Percentiles rank a stretch among this genome's conserved stretches.
These are phyloP conservation scores for Orthosia gracilis DNA, from an alignment of 2,888 invertebrate genomes.

Conservation along the genomic window DNA sequence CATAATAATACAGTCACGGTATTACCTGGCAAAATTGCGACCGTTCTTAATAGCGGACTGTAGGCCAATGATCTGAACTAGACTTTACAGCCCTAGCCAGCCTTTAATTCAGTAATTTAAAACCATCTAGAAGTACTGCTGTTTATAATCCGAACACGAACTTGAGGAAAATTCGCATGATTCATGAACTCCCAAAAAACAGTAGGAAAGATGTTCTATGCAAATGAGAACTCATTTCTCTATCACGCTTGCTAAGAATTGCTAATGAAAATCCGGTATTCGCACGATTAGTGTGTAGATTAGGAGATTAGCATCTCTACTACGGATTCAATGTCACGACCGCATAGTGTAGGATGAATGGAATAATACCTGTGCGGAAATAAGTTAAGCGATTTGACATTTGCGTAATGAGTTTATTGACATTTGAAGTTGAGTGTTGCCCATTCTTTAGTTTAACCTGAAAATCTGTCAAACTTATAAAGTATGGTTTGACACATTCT, in stretches of 20 bases:
- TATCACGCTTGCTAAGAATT: constrained; percentile 32
- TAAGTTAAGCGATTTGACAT: constrained; percentile 32
- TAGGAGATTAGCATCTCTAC: constrained; percentile 18
- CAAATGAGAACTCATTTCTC: constrained; percentile 54
- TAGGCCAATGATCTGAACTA: constrained; percentile 26
- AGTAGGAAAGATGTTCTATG: constrained; percentile 43
- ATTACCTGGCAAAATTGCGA: constrained; percentile 7
- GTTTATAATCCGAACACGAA: constrained; percentile 9
- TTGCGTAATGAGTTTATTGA: constrained; percentile 1
- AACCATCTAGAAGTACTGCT: no score
- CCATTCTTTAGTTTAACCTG: not conserved
- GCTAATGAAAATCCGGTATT: constrained; percentile 45
- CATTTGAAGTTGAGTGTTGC: not conserved
- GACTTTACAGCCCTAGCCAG: not conserved
- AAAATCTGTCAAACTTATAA: not conserved
- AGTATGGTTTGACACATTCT: no score
- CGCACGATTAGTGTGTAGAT: constrained; percentile 56
- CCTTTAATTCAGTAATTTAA: no score
- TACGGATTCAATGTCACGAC: constrained; percentile 61
- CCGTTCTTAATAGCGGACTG: constrained; percentile 36
- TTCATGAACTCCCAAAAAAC: not conserved
- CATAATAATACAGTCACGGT: constrained; percentile 18
- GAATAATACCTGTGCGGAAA: constrained; percentile 5
- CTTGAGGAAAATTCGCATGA: not conserved
- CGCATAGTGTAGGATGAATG: constrained; percentile 8